phyloP scores from a whole-genome alignment of 2,797 vertebrate genomes.

The Acipenser transmontanus region DNA sequence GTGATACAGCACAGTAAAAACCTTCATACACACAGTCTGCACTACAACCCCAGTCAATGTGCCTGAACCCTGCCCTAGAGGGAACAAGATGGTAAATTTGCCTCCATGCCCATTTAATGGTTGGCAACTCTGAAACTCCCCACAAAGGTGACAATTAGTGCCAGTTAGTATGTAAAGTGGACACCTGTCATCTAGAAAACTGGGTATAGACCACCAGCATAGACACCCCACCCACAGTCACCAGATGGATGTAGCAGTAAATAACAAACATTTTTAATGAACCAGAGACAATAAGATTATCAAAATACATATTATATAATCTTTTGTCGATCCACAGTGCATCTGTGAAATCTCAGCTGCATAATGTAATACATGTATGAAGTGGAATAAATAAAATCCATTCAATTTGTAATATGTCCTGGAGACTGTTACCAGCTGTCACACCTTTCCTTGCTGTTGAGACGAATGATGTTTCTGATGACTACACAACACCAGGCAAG shows the following conservation, averaged over 20 bases:
- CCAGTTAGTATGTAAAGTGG: conserved; percentile 24
- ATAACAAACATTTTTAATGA: too few relatives aligned
- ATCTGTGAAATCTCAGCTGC: too few relatives aligned
- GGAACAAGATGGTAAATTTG: conserved; percentile 13
- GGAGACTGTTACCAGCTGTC: conserved; percentile 56
- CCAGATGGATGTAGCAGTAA: too few relatives aligned
- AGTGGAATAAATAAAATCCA: too few relatives aligned
- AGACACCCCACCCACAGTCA: background rate
- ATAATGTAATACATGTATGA: too few relatives aligned
- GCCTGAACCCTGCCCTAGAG: background rate
- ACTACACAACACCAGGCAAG: conserved; percentile 78
- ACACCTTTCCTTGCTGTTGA: conserved; percentile 70
- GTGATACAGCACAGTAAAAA: too few relatives aligned
- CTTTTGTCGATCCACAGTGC: too few relatives aligned
- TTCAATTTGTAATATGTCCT: conserved; percentile 38
- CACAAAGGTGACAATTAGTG: conserved; percentile 43
- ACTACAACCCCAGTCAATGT: background rate
- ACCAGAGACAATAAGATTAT: too few relatives aligned
- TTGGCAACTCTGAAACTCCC: conserved; percentile 28
- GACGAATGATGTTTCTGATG: conserved; percentile 83
- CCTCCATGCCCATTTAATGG: conserved; percentile 1
- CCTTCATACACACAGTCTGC: background rate
- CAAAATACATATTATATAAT: too few relatives aligned
- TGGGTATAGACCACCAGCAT: conserved; percentile 5
- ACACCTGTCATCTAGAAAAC: conserved; percentile 27